phyloP scores from a whole-genome alignment of 2,113 vertebrate genomes.

The Pyxicephalus adspersus region DNA sequence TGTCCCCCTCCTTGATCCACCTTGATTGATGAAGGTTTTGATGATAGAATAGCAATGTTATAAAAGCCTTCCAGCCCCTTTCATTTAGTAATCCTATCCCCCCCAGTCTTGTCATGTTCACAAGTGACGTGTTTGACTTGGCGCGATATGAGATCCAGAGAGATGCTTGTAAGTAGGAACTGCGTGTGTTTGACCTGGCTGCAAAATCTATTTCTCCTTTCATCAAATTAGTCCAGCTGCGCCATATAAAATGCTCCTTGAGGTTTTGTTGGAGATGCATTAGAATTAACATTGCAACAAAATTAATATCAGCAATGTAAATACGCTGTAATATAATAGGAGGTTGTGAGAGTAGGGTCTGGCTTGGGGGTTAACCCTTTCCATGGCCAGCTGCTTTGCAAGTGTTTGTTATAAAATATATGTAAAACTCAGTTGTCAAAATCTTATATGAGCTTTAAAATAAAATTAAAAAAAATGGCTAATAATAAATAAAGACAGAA shows the following conservation, averaged over 20 bases:
- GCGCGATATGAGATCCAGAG: conserved; percentile 63
- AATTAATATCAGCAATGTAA: conserved; percentile 58
- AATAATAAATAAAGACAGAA: too few species aligned
- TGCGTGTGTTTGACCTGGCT: conserved; percentile 73
- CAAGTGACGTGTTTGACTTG: conserved; percentile 75
- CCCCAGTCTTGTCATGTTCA: conserved; percentile 71
- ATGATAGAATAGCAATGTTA: conserved; percentile 69
- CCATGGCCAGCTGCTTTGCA: too few species aligned
- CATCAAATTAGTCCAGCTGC: conserved; percentile 76
- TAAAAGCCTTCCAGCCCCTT: conserved; percentile 68
- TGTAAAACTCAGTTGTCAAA: too few species aligned
- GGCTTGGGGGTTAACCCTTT: not conserved
- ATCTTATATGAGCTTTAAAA: too few species aligned
- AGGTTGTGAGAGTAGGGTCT: too few species aligned
- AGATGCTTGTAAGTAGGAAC: conserved; percentile 74
- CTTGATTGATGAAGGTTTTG: conserved; percentile 61
- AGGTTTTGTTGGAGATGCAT: conserved; percentile 12
- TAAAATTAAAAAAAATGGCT: too few species aligned
- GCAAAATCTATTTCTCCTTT: conserved; percentile 71
- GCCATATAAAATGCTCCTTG: conserved; percentile 47
- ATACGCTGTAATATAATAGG: not conserved
- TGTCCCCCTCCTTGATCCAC: conserved; percentile 12
- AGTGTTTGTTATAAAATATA: too few species aligned
- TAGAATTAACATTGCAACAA: conserved; percentile 62
- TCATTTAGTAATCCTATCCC: conserved; percentile 64